Base-by-base conservation (phyloP, 2,888 invertebrate species). In the Sinotaia quadrata region DNA sequence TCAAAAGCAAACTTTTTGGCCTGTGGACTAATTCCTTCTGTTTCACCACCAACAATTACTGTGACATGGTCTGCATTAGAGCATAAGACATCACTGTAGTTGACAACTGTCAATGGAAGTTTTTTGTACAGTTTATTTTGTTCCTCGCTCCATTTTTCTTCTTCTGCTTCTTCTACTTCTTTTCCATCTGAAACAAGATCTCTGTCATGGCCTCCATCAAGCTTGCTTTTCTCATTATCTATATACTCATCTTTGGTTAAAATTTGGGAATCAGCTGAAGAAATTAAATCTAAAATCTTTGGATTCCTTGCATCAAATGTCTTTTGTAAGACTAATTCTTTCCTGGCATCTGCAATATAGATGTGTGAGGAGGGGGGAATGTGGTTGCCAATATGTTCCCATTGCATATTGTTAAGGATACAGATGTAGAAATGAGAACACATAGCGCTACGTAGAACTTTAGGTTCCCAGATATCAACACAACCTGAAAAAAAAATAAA, bases 391-490 rank as follows among this genome's bases (percentile, higher is more conserved):
- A 65, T 34, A 4, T 65, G 21, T 21, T 56, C 56, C 65, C 65
- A 65, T 7, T 54, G 29, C 10, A 65, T 37, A n/a, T 41, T 47
- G 34, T 31, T 56, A 31, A 65, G 21, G 7, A 65, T 56, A 18
- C 93, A 92, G 10, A 95, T 81, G 65, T 92, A 91, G 84, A 96
- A 97, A 86, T 97, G 96, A 4, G 94, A 93, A 0, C 97, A 97
- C 72, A 93, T 92, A 5, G 93, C 95, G 77, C 94, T 92, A 79
- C 96, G 90, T 36, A 97, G 87, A 0, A 96, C 95, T 90, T 97
- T 97, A 0, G 92, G 89, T 72, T 95, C 94, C 97, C 97, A 97
- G 0, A 94, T 89, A 89, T 96, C 94, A 0, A 93, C 94, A 88
- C 96, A 96, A 61, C 95, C 95, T 84, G 73, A 15, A 68, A 63